Evolutionary conservation across 1,140 invertebrate species (phyloP).

Genomic region (Rhopalosiphum padi): DNA sequence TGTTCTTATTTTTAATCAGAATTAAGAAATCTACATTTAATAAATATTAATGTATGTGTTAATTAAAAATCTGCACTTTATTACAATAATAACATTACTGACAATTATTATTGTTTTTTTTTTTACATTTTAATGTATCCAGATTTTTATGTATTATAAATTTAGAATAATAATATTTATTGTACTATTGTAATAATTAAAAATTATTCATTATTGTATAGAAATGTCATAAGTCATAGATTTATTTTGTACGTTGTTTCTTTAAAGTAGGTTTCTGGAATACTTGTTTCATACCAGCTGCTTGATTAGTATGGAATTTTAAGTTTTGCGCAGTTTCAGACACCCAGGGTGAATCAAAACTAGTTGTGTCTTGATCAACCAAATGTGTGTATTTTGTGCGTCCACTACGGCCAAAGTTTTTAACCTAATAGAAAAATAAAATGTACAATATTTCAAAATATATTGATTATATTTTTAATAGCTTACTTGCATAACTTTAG

Average conservation of each 20-base stretch:
- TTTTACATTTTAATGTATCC: too few species aligned
- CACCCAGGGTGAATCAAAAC: slow-evolving; percentile 97
- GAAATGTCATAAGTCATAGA: background rate
- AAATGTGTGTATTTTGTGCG: slow-evolving; percentile 99
- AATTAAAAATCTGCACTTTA: too few species aligned
- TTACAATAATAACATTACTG: background rate
- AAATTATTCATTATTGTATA: too few species aligned
- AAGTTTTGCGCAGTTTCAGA: slow-evolving; percentile 87
- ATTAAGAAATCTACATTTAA: background rate
- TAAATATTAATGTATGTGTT: too few species aligned
- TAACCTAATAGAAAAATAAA: slow-evolving; percentile 72
- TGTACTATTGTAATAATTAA: too few species aligned
- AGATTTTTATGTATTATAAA: background rate
- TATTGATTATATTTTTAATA: background rate
- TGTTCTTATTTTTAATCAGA: too few species aligned
- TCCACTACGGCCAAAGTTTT: slow-evolving; percentile 99
- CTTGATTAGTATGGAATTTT: slow-evolving; percentile 88
- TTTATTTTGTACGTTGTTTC: slow-evolving; percentile 64
- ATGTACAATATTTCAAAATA: slow-evolving; percentile 18
- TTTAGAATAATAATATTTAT: background rate
- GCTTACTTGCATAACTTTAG: slow-evolving; percentile 96
- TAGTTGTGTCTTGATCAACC: slow-evolving; percentile 98
- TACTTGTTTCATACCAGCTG: slow-evolving; percentile 92
- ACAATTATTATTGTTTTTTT: background rate
- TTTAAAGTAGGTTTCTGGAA: slow-evolving; percentile 87